Base-by-base conservation (phyloP, 2,113 vertebrate genomes). In the Sakesphorus luctuosus region DNA sequence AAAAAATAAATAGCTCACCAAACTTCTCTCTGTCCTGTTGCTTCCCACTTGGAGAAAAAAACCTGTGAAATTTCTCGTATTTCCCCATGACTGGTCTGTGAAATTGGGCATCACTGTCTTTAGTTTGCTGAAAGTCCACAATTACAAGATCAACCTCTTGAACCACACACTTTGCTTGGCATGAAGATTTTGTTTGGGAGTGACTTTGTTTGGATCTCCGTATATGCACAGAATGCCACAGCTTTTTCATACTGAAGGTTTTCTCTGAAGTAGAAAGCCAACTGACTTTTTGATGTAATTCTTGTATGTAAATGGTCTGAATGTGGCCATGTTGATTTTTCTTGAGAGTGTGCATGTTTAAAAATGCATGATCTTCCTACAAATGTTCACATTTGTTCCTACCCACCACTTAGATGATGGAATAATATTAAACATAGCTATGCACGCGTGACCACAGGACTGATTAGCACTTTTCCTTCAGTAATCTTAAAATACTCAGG, bases 121-220 rank as follows among this genome's bases (percentile, higher is more conserved):
- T 89, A 66, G 66, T 96, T 94, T 95, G 55, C 78, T 82, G 91
- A 90, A 93, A 78, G 31, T 31, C 52, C 18, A 35, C 55, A 93
- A 40, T 84, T 92, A 62, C 7, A 93, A 96, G 73, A 91, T 90
- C 67, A 94, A 47, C 23, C 77, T 88, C 76, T 91, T 90, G 62
- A 93, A 93, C 68, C 21, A 3, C 53, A 83, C 83, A 82, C 53
- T 90, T 92, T 80, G 55, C 47, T 47, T 92, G 75, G 75, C 86
- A 72, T 87, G 86, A 77, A 94, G 91, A 89, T 96, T 87, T 79
- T 89, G n/a, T 96, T 91, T 82, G 75, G 59, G 49, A 87, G 58
- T 82, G 65, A 91, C 40, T 95, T 96, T 91, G 49, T 91, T 82
- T 72, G 56, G 46, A 69, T 94, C 53, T 82, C 0, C 49, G 29